Conservation (phyloP, 1,140 invertebrate genomes). For the Ladona fulva region DNA sequence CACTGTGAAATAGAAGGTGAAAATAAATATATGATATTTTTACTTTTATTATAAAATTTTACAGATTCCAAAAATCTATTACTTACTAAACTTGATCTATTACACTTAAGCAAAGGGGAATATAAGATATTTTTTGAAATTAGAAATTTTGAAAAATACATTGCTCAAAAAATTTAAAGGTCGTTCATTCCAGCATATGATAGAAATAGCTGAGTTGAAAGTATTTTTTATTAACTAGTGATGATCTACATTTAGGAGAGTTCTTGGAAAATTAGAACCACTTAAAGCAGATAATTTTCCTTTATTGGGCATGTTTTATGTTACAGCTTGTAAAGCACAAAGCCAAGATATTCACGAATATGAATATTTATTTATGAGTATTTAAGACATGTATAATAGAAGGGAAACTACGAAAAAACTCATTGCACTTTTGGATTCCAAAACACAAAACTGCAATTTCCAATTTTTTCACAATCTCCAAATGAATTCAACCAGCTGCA, state of each 20-base stretch:
- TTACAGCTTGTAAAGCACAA: slow-evolving; percentile 9
- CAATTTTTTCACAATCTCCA: background rate
- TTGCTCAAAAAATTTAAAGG: no score
- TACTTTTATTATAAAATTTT: no score
- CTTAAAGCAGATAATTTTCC: slow-evolving; percentile 6
- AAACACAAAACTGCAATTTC: background rate
- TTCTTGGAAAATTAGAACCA: background rate
- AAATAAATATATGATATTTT: no score
- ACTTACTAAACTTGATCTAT: no score
- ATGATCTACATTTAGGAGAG: background rate
- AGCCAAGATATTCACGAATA: slow-evolving; percentile 9
- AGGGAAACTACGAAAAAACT: slow-evolving; percentile 4
- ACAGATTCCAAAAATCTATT: no score
- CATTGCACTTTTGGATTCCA: slow-evolving; percentile 3
- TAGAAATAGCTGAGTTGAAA: no score
- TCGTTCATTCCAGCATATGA: no score
- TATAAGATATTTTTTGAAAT: no score
- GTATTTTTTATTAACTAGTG: no score
- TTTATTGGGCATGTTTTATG: slow-evolving; percentile 10
- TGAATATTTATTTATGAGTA: slow-evolving; percentile 11
- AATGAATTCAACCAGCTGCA: slow-evolving; percentile 5
- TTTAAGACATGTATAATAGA: slow-evolving; percentile 10
- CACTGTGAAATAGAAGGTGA: no score
- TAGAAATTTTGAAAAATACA: no score
- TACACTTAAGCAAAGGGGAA: no score